Conservation (phyloP, 2,888 invertebrate species). For the Rhodophaea formosa region DNA sequence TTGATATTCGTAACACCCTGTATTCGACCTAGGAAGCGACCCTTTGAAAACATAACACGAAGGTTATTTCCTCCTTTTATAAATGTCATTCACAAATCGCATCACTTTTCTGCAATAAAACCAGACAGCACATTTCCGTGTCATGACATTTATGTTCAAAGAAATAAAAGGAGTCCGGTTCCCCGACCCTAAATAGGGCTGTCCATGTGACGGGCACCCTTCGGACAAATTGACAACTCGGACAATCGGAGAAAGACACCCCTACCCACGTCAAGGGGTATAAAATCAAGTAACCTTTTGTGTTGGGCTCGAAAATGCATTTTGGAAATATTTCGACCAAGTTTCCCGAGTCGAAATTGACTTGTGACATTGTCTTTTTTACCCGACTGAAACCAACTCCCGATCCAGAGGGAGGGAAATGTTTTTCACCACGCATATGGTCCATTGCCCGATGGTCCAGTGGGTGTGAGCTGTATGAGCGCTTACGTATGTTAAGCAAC, state of each 20-base stretch:
- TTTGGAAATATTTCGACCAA: too few relatives aligned
- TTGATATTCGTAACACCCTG: background rate
- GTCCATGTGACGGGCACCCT: constrained; percentile 4
- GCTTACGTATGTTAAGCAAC: too few relatives aligned
- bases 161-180: background rate
- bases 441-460: too few relatives aligned
- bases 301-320: too few relatives aligned
- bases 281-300: background rate
- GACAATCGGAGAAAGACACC: constrained; percentile 1
- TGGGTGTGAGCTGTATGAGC: too few relatives aligned
- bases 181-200: constrained; percentile 1
- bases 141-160: constrained; percentile 4
- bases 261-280: constrained; percentile 3
- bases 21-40: background rate
- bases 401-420: too few relatives aligned
- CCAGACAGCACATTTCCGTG: constrained; percentile 3
- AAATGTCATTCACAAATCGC: constrained; percentile 2
- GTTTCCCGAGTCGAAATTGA: too few relatives aligned
- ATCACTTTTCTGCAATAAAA: constrained; percentile 4
- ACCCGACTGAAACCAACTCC: too few relatives aligned
- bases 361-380: too few relatives aligned
- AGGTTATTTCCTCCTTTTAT: background rate
- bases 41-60: background rate
- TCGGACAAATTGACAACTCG: constrained; percentile 9
- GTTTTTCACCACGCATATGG: too few relatives aligned